These are phyloP conservation scores for Burhinus oedicnemus DNA, from an alignment of 2,113 vertebrate genomes.

Conservation along the genomic window DNA sequence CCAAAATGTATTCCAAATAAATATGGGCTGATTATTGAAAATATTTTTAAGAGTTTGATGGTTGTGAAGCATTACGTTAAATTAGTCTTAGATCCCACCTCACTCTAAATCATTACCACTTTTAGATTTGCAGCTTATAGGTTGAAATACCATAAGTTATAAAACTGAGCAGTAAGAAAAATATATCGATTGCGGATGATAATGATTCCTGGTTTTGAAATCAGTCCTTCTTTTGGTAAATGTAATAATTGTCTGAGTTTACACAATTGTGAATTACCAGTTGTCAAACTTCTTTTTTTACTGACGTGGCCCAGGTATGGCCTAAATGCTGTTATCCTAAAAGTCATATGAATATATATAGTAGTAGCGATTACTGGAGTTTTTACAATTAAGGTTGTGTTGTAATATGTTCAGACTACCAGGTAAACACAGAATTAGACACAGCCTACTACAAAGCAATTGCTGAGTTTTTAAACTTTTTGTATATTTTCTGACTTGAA, in stretches of 20 bases:
- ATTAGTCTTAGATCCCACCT: neutral
- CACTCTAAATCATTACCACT: neutral
- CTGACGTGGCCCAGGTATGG: fast-evolving
- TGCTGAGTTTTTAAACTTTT: neutral
- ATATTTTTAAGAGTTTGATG: neutral
- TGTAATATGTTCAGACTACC: neutral
- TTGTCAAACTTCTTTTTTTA: neutral
- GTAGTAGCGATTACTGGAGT: neutral
- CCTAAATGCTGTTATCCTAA: neutral
- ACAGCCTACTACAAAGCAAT: neutral
- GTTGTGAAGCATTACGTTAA: neutral
- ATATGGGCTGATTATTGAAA: neutral
- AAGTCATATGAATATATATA: neutral
- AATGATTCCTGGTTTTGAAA: neutral
- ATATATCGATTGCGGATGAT: neutral
- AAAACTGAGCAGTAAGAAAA: neutral
- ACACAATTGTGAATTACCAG: neutral
- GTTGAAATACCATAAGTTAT: neutral
- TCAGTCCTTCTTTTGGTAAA: neutral
- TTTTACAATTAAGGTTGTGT: neutral
- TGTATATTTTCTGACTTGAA: neutral
- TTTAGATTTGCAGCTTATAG: neutral
- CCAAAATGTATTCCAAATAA: neutral
- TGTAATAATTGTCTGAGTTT: neutral
- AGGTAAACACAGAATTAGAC: neutral